Evolutionary conservation across 1,140 invertebrate species (phyloP).

Genomic region (Saccostrea glomerata): DNA sequence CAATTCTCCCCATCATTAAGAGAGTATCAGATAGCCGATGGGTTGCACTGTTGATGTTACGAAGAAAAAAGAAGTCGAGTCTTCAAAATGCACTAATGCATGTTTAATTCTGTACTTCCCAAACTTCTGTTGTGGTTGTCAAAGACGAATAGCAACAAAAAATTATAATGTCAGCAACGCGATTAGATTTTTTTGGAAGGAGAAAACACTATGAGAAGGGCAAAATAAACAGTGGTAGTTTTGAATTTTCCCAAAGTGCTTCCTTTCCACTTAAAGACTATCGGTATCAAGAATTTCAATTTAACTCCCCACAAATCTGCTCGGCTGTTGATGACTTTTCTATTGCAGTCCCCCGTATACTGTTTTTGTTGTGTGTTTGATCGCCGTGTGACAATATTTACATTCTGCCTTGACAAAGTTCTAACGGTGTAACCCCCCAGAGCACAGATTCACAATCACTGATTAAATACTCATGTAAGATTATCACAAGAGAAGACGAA

Average conservation of each 20-base stretch:
- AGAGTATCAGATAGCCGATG: neutral
- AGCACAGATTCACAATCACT: constrained; percentile 5
- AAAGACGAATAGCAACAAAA: neutral
- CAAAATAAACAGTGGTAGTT: neutral
- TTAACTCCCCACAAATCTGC: neutral
- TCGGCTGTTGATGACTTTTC: constrained; percentile 13
- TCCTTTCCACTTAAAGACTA: constrained; percentile 16
- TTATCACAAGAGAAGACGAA: neutral
- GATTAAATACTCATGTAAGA: constrained; percentile 35
- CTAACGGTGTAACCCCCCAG: neutral
- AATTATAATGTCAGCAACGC: neutral
- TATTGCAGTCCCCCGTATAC: neutral
- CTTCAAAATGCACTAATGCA: neutral
- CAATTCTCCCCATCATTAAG: constrained; percentile 28
- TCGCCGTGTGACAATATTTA: constrained; percentile 2
- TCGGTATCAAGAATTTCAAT: constrained; percentile 8
- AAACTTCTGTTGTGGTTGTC: neutral
- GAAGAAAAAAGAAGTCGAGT: neutral
- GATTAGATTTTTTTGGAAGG: neutral
- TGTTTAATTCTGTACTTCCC: neutral
- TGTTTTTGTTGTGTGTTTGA: neutral
- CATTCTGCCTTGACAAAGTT: constrained; percentile 27
- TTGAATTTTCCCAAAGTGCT: constrained; percentile 11
- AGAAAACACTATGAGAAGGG: neutral
- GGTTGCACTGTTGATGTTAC: neutral